Percentiles rank a stretch among this genome's conserved stretches.
phyloP scores from a whole-genome alignment of 35 echinoderm and acorn worm genomes.

The Heliocidaris erythrogramma region DNA sequence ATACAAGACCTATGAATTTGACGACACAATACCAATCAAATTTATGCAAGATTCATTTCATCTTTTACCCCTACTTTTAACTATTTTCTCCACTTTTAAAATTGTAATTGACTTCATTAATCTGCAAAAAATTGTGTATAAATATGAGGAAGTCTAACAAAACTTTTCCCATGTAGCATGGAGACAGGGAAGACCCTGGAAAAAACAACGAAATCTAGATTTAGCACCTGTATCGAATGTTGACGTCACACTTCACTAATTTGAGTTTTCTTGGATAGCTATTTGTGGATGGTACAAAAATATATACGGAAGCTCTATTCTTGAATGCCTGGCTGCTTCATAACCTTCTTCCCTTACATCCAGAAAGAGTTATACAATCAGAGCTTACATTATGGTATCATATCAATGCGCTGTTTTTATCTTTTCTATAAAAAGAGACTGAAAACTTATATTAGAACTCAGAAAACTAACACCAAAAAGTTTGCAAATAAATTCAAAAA shows the following conservation, averaged over 20 bases:
- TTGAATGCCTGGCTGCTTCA: neutral
- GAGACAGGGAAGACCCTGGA: neutral
- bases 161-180: neutral
- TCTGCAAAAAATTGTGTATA: no score
- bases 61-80: neutral
- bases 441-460: no score
- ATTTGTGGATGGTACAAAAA: neutral
- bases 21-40: neutral
- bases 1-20: no score
- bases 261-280: neutral
- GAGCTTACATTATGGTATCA: no score
- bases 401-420: no score
- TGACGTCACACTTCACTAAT: neutral
- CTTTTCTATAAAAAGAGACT: no score
- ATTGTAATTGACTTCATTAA: neutral
- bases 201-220: neutral
- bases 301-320: neutral
- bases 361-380: neutral
- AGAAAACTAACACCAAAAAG: no score
- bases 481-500: no score
- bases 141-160: neutral
- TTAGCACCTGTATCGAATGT: neutral
- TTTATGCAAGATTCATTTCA: neutral
- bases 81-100: neutral
- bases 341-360: neutral